phyloP scores from a whole-genome alignment of 2,113 vertebrate species.

The Hippolais icterina region DNA sequence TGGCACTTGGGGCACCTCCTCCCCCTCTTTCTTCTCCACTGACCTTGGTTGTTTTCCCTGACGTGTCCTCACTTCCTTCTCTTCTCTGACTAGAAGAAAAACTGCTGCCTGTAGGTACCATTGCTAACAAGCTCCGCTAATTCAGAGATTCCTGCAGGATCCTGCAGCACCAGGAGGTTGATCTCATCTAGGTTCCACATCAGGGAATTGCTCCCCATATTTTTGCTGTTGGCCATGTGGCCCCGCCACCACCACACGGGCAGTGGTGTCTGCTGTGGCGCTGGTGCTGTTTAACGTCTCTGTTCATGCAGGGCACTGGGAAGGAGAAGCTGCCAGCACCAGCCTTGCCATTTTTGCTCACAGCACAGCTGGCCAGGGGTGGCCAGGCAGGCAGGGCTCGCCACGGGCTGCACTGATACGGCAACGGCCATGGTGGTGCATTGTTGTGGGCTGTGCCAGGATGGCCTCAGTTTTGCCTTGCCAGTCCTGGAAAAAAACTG shows the following conservation, averaged over 20 bases:
- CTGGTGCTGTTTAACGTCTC: background rate
- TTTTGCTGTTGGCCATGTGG: background rate
- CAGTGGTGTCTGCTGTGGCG: rapidly evolving
- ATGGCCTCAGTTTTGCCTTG: rapidly evolving
- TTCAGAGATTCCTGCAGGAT: no score
- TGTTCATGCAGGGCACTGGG: rapidly evolving
- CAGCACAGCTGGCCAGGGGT: background rate
- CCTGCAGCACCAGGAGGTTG: rapidly evolving
- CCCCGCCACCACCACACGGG: background rate
- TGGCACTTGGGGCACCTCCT: no score
- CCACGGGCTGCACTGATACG: rapidly evolving
- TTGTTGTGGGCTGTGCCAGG: background rate
- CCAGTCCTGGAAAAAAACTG: background rate
- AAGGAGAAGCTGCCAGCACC: background rate
- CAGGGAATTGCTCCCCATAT: background rate
- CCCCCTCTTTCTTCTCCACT: no score
- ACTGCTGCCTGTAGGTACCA: no score
- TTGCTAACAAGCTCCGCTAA: background rate
- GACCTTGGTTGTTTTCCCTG: no score
- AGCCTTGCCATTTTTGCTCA: background rate
- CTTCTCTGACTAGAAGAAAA: no score
- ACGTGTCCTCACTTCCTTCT: no score
- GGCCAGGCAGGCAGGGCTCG: background rate
- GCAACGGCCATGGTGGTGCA: no score
- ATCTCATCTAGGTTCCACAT: rapidly evolving